Base-by-base conservation (phyloP, 2,797 vertebrate genomes). In the Chromis chromis region DNA sequence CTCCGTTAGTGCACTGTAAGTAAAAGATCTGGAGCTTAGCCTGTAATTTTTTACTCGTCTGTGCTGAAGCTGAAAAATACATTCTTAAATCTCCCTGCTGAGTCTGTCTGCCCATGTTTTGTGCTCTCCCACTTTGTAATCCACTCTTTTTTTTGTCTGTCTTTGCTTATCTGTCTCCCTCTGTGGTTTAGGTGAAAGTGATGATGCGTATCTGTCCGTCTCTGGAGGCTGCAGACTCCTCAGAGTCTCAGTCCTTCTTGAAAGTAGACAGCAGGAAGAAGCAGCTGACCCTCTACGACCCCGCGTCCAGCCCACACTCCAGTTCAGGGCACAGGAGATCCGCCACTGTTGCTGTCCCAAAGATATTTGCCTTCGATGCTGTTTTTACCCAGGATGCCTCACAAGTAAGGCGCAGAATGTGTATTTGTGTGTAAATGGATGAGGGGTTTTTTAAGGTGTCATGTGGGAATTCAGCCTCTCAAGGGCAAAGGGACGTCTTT, bases 351-450 rank as follows among this genome's bases (percentile, higher is more conserved):
- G 91, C 93, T 0, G 95, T 96, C 78, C 98, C 97, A 81, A 98
- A 96, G 95, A 98, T 97, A 95, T 99, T 99, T 67, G 96, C 97
- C 78, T 99, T 99, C 19, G 98, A 99, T 62, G 96, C 97, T 0
- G 93, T 99, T 86, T 99, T 99, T 84, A 96, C 97, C 78, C 97
- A 96, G 84, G 98, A 99, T 80, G 95, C 98, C 67, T 98, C 97
- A 24, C 98, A 99, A 95, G 98, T 99, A 96, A 86, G 79, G 25
- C 11, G 25, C 57, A 36, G 24, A 63, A 1, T 71, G 36, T 71
- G n/a, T 74, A 21, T 76, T 10, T 81, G 16, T 63, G 49, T 72
- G 64, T 55, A 24, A 74, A 14, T 59, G 39, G 61, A 11, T 52
- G 53, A 57, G 27, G 27, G 7, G 4, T 71, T 79, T 68, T 79